A percentile compares a stretch with the other conserved stretches of the same genome.
Conservation (phyloP, 2,888 invertebrate genomes). For the Stomorhina lunata region DNA sequence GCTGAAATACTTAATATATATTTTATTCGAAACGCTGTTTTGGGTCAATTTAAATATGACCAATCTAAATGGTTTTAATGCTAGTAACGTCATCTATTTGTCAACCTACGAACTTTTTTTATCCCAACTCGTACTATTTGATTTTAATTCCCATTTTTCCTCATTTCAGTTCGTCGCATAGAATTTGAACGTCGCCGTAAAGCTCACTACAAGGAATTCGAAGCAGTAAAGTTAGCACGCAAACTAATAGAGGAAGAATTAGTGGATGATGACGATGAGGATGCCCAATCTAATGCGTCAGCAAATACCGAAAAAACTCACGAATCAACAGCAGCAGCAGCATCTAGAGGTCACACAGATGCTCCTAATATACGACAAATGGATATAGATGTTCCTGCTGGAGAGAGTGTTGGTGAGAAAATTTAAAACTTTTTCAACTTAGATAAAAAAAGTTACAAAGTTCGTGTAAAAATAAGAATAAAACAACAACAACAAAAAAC, state of each 20-base stretch:
- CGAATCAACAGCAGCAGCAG: neutral
- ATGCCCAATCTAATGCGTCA: slow-evolving; percentile 59
- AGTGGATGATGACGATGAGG: slow-evolving; percentile 87
- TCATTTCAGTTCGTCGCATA: slow-evolving; percentile 83
- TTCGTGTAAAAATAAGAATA: slow-evolving; percentile 64
- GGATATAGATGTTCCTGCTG: slow-evolving; percentile 53
- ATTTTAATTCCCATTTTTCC: too few species aligned
- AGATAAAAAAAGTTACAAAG: too few species aligned
- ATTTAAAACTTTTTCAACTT: slow-evolving; percentile 45
- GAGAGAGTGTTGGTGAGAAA: slow-evolving; percentile 39
- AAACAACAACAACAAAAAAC: slow-evolving; percentile 1
- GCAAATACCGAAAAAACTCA: slow-evolving; percentile 35
- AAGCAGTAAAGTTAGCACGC: slow-evolving; percentile 94
- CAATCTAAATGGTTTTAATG: too few species aligned
- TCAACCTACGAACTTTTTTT: too few species aligned
- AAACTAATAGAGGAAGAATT: slow-evolving; percentile 95
- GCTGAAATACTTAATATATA: too few species aligned
- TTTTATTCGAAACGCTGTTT: too few species aligned
- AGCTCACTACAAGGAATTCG: slow-evolving; percentile 98
- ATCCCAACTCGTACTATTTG: too few species aligned
- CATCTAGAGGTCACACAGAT: too few species aligned
- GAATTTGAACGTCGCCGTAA: slow-evolving; percentile 96
- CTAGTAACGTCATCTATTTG: too few species aligned
- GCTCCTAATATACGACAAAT: slow-evolving; percentile 51
- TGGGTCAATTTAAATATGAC: too few species aligned